Percentiles rank a stretch among this genome's conserved stretches.
These are phyloP conservation scores for Apeltes quadracus DNA, from an alignment of 2,113 vertebrate genomes.

Conservation along the genomic window DNA sequence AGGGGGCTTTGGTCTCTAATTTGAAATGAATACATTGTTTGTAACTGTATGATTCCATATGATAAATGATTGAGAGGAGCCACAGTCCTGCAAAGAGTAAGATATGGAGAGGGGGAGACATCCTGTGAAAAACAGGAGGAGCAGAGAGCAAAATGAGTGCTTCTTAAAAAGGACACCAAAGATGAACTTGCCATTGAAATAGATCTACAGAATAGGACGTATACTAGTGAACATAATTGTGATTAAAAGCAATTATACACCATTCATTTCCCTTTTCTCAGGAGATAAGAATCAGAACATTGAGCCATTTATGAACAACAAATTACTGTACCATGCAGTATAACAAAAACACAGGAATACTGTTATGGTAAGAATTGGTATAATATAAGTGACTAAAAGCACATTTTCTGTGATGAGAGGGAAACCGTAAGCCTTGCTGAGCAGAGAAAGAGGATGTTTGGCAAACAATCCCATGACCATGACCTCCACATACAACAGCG, in stretches of 20 bases:
- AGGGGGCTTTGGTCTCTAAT: background rate
- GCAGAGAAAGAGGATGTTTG: background rate
- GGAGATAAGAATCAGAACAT: slow-evolving; percentile 64
- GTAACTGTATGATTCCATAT: background rate
- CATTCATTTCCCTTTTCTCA: slow-evolving; percentile 50
- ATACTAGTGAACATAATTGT: slow-evolving; percentile 70
- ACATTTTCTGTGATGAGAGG: background rate
- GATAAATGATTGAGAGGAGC: background rate
- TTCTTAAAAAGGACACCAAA: slow-evolving; percentile 49
- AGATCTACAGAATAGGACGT: slow-evolving; percentile 48
- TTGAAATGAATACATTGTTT: background rate
- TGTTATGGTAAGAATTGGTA: background rate
- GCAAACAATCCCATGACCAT: background rate
- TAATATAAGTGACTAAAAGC: background rate
- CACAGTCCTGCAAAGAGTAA: background rate
- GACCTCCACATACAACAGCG: slow-evolving; percentile 9
- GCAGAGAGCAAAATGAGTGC: slow-evolving; percentile 29
- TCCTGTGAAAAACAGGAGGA: slow-evolving; percentile 18
- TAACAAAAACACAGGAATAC: slow-evolving; percentile 6
- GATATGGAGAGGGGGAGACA: slow-evolving; percentile 18
- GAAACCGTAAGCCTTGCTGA: background rate
- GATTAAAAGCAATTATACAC: slow-evolving; percentile 67
- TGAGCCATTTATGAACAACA: slow-evolving; percentile 58
- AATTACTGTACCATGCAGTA: slow-evolving; percentile 20
- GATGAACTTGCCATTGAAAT: slow-evolving; percentile 62